Conservation (phyloP, 2,888 invertebrate genomes). For the Stenchaetothrips biformis region DNA sequence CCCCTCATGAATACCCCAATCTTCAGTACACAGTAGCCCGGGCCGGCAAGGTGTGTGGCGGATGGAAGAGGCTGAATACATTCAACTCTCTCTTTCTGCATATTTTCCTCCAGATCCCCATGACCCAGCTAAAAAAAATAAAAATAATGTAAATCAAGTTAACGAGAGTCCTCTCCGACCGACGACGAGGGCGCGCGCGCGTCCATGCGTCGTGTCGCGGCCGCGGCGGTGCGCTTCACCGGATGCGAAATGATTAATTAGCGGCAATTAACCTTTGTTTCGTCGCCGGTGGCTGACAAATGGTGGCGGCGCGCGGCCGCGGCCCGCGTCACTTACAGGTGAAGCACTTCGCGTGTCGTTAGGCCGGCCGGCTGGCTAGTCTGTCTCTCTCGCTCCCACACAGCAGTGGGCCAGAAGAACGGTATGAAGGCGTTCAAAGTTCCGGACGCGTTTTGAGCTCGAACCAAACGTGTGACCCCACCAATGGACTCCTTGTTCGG, state of each 20-base stretch:
- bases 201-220: not conserved
- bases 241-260: conserved; percentile 10
- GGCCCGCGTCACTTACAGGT: too few species aligned
- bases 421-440: too few species aligned
- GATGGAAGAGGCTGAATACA: not conserved
- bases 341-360: too few species aligned
- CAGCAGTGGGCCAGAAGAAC: too few species aligned
- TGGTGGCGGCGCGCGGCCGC: not conserved
- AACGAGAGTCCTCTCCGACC: not conserved
- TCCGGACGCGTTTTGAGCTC: too few species aligned
- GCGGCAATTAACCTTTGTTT: conserved; percentile 19
- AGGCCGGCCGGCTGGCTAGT: too few species aligned
- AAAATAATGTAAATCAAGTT: too few species aligned
- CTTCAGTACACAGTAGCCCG: not conserved
- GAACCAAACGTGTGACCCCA: too few species aligned
- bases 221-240: not conserved
- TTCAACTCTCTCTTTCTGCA: not conserved
- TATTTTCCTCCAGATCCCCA: not conserved
- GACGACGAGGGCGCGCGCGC: not conserved
- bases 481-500: too few species aligned
- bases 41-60: not conserved
- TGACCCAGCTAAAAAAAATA: not conserved
- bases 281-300: conserved; percentile 19
- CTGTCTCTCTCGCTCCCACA: too few species aligned
- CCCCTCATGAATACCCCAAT: conserved; percentile 2